These are phyloP conservation scores for Mesoclemmys tuberculata DNA, from an alignment of 2,113 vertebrate species.

Conservation along the genomic window DNA sequence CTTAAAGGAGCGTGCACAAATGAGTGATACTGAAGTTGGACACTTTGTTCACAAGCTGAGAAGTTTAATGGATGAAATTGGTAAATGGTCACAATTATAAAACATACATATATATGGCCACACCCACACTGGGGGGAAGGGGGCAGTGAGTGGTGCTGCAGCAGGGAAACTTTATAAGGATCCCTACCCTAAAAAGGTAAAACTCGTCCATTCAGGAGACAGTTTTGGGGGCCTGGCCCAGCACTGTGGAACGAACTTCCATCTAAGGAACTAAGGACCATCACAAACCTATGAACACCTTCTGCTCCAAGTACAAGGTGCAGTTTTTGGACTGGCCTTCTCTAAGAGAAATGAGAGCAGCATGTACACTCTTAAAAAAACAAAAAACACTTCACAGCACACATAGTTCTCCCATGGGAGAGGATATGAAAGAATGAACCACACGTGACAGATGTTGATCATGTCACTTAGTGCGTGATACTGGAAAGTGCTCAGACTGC, in stretches of 20 bases:
- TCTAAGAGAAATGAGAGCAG: neutral
- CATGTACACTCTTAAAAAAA: neutral
- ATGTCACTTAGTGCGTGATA: neutral
- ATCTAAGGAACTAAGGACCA: neutral
- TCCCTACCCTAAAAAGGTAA: neutral
- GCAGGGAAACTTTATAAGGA: neutral
- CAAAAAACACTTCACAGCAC: neutral
- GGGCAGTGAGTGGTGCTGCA: neutral
- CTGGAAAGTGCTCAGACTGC: neutral
- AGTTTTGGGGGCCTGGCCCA: neutral
- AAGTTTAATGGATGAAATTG: conserved; percentile 92
- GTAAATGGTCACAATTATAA: conserved; percentile 69
- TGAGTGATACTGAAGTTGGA: conserved; percentile 86
- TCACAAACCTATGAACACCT: neutral
- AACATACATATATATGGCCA: neutral
- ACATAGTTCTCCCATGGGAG: neutral
- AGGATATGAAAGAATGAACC: neutral
- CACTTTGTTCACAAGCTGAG: conserved; percentile 89
- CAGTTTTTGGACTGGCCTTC: neutral
- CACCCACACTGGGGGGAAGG: neutral
- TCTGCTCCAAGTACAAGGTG: neutral
- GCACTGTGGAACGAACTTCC: neutral
- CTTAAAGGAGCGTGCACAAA: conserved; percentile 91
- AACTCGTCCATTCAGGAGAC: neutral
- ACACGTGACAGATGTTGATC: neutral